These are phyloP conservation scores for Hippocampus comes DNA, from an alignment of 2,113 vertebrate genomes.

Conservation along the genomic window DNA sequence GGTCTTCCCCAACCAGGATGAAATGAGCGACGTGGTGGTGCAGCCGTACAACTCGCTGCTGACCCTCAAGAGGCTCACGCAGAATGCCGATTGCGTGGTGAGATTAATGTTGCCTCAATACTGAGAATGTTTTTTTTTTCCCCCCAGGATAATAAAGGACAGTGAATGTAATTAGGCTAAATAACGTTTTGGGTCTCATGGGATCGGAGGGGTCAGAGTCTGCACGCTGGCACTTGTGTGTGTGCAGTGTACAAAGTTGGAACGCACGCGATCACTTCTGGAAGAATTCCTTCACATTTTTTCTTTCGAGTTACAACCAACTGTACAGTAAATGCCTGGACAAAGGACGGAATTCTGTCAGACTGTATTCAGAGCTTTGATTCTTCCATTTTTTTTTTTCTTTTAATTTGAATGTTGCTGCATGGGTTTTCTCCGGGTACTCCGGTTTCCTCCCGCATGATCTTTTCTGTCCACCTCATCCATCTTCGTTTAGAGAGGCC, in stretches of 20 bases:
- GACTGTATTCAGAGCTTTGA: too few species aligned
- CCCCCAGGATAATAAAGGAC: neutral
- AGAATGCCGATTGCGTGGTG: slow-evolving; percentile 98
- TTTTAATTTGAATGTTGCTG: neutral
- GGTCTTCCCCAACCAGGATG: slow-evolving; percentile 96
- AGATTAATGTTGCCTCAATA: slow-evolving; percentile 39
- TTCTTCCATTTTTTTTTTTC: neutral
- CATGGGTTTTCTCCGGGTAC: too few species aligned
- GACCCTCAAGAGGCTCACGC: slow-evolving; percentile 93
- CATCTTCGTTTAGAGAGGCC: neutral
- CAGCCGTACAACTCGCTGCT: slow-evolving; percentile 97
- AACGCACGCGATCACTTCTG: too few species aligned
- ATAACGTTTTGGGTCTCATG: slow-evolving; percentile 8
- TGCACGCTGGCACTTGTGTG: neutral
- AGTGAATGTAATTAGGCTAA: slow-evolving; percentile 8
- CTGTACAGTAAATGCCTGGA: too few species aligned
- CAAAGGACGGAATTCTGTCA: too few species aligned
- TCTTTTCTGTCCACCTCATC: too few species aligned
- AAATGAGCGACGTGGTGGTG: slow-evolving; percentile 98
- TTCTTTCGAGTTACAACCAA: too few species aligned
- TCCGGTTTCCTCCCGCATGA: too few species aligned
- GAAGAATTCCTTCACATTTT: too few species aligned
- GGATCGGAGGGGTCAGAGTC: neutral
- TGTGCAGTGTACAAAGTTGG: too few species aligned
- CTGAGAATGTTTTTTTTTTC: too few species aligned